Evolutionary conservation across 1,140 invertebrate species (phyloP).

Genomic region (Drosophila saltans): DNA sequence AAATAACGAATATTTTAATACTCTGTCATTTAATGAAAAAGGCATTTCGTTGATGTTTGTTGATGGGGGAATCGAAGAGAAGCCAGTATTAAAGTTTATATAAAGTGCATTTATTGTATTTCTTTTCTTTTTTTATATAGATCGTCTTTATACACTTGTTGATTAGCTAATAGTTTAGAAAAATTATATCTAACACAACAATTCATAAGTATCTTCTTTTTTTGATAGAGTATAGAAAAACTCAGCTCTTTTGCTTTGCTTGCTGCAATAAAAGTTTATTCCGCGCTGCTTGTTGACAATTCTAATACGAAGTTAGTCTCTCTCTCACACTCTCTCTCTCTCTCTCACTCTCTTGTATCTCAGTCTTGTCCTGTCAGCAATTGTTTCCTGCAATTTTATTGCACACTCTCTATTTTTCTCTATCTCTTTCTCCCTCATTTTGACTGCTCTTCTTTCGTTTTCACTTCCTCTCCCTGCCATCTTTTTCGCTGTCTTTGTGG

Average conservation of each 20-base stretch:
- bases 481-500: conserved; percentile 19
- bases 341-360: conserved; percentile 14
- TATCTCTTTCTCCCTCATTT: conserved; percentile 7
- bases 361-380: conserved; percentile 58
- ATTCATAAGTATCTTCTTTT: background rate
- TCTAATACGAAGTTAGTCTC: conserved; percentile 64
- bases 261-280: conserved; percentile 79
- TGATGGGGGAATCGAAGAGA: too few relatives aligned
- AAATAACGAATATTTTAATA: background rate
- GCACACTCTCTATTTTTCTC: conserved; percentile 25
- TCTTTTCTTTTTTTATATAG: too few relatives aligned
- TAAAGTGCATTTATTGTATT: too few relatives aligned
- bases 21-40: background rate
- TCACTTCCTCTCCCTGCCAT: conserved; percentile 11
- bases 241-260: conserved; percentile 26
- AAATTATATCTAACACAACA: background rate
- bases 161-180: too few relatives aligned
- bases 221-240: background rate
- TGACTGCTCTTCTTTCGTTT: background rate
- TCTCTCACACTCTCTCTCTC: conserved; percentile 23
- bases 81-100: too few relatives aligned
- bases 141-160: too few relatives aligned
- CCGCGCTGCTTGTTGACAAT: conserved; percentile 79
- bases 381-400: conserved; percentile 78
- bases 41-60: too few relatives aligned